Evolutionary conservation across 2,888 invertebrate genomes (phyloP).

Genomic region (Myopa tessellatipennis): DNA sequence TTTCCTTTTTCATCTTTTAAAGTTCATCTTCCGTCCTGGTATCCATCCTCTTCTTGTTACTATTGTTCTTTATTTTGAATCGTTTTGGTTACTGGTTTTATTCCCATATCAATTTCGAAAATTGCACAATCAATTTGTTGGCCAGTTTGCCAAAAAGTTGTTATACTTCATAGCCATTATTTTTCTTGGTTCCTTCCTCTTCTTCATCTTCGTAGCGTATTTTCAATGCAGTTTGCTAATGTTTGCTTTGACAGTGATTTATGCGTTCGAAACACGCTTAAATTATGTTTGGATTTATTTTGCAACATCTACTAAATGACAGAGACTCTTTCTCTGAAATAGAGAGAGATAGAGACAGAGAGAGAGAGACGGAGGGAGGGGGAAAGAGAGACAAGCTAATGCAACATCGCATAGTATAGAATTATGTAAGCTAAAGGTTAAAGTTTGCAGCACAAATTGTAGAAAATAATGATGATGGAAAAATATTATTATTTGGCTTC

Average conservation of each 20-base stretch:
- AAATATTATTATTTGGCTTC: no score
- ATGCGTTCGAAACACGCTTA: slow-evolving; percentile 30
- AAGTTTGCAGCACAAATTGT: no score
- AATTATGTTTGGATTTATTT: slow-evolving; percentile 19
- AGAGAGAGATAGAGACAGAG: no score
- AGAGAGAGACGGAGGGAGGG: no score
- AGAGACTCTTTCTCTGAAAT: no score
- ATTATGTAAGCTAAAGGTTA: no score
- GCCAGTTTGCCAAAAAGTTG: background rate
- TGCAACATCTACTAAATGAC: no score
- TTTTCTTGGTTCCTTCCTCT: background rate
- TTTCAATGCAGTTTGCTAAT: slow-evolving; percentile 3
- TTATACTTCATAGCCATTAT: background rate
- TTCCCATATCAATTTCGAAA: slow-evolving; percentile 56
- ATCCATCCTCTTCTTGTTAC: background rate
- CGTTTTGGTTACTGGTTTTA: slow-evolving; percentile 1
- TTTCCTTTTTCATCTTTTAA: no score
- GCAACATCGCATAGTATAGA: no score
- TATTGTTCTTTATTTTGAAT: background rate
- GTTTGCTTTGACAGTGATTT: slow-evolving; percentile 32
- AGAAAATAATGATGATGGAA: no score
- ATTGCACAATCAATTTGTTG: slow-evolving; percentile 56
- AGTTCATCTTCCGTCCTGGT: background rate
- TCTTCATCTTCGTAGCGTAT: background rate
- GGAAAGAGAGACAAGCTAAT: no score